A percentile compares a stretch with the other conserved stretches of the same genome.
Conservation (phyloP, 2,797 vertebrate species). For the Phrynocephalus forsythii region DNA sequence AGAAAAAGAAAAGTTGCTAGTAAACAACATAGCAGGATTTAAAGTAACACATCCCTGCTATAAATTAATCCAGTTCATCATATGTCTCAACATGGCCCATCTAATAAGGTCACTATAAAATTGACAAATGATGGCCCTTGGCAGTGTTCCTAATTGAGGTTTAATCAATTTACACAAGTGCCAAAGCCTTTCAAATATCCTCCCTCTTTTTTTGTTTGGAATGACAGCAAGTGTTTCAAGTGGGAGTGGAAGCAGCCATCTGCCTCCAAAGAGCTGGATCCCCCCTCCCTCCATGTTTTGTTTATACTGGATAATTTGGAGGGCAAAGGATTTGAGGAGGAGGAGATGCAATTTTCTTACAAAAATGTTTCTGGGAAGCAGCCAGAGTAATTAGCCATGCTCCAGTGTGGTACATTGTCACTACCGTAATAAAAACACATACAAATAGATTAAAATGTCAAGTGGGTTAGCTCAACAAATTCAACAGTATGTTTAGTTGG, state of each 20-base stretch:
- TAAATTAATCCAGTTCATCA: conserved; percentile 52
- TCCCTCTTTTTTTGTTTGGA: conserved; percentile 28
- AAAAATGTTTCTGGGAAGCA: conserved; percentile 32
- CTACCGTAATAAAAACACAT: not conserved
- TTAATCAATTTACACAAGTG: conserved; percentile 45
- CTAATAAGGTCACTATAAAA: conserved; percentile 49
- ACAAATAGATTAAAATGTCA: conserved; percentile 11
- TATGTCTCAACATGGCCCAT: conserved; percentile 53
- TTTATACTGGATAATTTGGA: conserved; percentile 12
- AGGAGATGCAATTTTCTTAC: conserved; percentile 38
- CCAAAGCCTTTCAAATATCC: conserved; percentile 47
- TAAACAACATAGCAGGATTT: conserved; percentile 8
- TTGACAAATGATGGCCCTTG: conserved; percentile 38
- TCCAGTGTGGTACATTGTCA: not conserved
- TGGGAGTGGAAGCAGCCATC: conserved; percentile 14
- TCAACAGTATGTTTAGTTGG: conserved; percentile 11
- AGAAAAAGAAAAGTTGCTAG: not conserved
- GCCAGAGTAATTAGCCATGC: conserved; percentile 13
- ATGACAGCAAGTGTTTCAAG: conserved; percentile 12
- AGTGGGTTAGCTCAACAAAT: conserved; percentile 21
- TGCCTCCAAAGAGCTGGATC: not conserved
- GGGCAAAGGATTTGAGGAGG: conserved; percentile 26
- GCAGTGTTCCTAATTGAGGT: conserved; percentile 55
- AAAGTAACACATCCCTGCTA: not conserved
- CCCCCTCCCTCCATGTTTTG: conserved; percentile 11